Base-by-base conservation (phyloP, 1,140 invertebrate genomes). In the Temnothorax longispinosus region DNA sequence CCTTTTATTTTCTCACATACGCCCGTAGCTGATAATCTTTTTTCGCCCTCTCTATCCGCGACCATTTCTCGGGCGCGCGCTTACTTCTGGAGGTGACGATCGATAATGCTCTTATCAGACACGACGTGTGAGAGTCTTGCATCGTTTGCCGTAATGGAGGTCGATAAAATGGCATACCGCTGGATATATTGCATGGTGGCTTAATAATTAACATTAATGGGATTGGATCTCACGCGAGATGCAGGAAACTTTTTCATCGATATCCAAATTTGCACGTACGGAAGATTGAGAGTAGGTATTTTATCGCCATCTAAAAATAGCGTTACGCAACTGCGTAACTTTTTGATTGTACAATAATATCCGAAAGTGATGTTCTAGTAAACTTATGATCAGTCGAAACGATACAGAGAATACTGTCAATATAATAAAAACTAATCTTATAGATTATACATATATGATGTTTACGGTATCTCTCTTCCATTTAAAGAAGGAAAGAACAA, bases 161-260 rank as follows among this genome's bases (percentile, higher is more conserved):
- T 85, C 81, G 74, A 85, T 85, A 85, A 77, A 77, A 77, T 35
- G 71, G 41, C 44, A 50, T 50, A 58, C 58, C 81, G 72, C 13
- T 85, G 32, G 44, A 62, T 64, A 85, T 74, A 27, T 27, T 27
- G 27, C 27, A 27, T 74, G 47, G 44, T 44, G 58, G 32, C 32
- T 85, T 85, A 77, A 85, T 85, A 78, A 85, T 85, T 85, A 60
- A 84, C 32, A 50, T 60, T 47, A 85, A 77, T 56, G 32, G 56
- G 6, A 71, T 54, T 11, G 50, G 50, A 58, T 71, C 78, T 72
- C 50, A 44, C 21, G 15, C 50, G 78, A 27, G 27, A 56, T 60
- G 47, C n/a, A 71, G 21, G 10, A 44, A 78, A 18, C 21, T 4
- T 18, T 67, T 27, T 44, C 18, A 5, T 21, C n/a, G 64, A 32